Conservation (phyloP, 2,797 vertebrate species). For the Iguana delicatissima region DNA sequence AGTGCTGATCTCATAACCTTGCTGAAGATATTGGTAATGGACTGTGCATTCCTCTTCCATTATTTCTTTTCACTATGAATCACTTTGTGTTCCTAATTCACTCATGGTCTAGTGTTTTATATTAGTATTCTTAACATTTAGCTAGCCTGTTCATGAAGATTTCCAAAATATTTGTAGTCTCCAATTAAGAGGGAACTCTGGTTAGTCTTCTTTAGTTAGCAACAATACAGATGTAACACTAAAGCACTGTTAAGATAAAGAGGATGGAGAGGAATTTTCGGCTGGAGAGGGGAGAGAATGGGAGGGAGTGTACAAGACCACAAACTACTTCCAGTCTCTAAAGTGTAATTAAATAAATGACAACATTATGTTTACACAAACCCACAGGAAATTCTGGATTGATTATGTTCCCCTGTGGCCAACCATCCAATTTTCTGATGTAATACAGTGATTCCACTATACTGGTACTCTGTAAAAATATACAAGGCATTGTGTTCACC, state of each 20-base stretch:
- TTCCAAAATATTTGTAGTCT: neutral
- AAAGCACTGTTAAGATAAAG: neutral
- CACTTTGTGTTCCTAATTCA: neutral
- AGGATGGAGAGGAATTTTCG: neutral
- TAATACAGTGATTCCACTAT: neutral
- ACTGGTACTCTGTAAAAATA: neutral
- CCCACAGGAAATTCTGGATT: neutral
- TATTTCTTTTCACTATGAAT: neutral
- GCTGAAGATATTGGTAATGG: neutral
- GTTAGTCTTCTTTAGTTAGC: neutral
- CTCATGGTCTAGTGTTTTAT: no score
- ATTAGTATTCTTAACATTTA: neutral
- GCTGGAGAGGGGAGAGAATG: neutral
- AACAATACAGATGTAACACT: neutral
- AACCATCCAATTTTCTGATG: neutral
- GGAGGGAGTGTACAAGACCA: neutral
- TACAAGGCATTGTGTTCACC: neutral
- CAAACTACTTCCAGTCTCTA: neutral
- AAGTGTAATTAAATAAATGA: neutral
- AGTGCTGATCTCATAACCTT: neutral
- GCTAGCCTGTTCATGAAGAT: no score
- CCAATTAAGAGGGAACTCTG: neutral
- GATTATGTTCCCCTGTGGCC: neutral
- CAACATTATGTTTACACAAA: neutral
- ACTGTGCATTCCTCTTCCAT: neutral